phyloP scores from a whole-genome alignment of 2,888 invertebrate genomes.

The Diogma glabrata region DNA sequence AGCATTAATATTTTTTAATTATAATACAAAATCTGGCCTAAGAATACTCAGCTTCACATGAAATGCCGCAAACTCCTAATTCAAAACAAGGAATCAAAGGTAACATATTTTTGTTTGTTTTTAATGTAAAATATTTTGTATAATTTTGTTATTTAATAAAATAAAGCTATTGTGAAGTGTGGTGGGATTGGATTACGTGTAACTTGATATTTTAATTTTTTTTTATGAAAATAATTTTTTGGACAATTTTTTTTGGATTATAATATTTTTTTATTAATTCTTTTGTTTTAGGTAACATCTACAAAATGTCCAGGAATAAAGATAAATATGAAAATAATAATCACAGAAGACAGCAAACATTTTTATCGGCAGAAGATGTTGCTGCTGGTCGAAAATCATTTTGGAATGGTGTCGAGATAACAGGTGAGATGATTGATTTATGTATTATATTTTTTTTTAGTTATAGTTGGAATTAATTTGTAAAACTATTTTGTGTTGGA shows the following conservation, averaged over 20 bases:
- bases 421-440: slow-evolving; percentile 37
- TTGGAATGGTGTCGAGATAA: slow-evolving; percentile 88
- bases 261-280: no score
- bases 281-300: slow-evolving; percentile 29
- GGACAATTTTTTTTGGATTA: background rate
- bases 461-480: background rate
- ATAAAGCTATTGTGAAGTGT: no score
- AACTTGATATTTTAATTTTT: no score
- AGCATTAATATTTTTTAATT: no score
- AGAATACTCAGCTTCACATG: slow-evolving; percentile 8
- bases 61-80: slow-evolving; percentile 10
- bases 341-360: slow-evolving; percentile 72
- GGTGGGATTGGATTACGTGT: background rate
- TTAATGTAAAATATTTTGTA: background rate
- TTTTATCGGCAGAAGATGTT: slow-evolving; percentile 87
- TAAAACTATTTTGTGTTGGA: background rate
- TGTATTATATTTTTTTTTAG: background rate
- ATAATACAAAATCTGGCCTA: no score
- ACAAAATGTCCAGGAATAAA: slow-evolving; percentile 62
- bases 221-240: no score
- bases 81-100: slow-evolving; percentile 9
- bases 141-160: slow-evolving; percentile 2
- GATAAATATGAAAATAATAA: slow-evolving; percentile 79
- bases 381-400: slow-evolving; percentile 84
- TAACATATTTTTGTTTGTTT: slow-evolving; percentile 4